These are phyloP conservation scores for Drosophila colorata DNA, from an alignment of 2,888 invertebrate species.

Conservation along the genomic window DNA sequence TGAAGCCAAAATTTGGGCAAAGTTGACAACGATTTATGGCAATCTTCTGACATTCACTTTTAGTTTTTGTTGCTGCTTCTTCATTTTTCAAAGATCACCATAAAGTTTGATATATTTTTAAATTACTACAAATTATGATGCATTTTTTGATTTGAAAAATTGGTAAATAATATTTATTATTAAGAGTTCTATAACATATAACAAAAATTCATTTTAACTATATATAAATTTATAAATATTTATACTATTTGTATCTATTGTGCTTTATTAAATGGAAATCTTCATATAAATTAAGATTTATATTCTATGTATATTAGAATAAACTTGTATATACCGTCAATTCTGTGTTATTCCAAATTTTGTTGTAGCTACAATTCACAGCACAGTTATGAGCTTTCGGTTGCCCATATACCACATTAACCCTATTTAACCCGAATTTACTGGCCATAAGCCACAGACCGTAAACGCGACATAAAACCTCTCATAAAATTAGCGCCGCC, in stretches of 20 bases:
- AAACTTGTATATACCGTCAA: neutral
- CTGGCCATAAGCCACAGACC: constrained; percentile 46
- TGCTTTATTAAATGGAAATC: too few relatives aligned
- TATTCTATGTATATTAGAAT: neutral
- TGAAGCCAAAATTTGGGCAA: constrained; percentile 14
- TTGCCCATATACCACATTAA: constrained; percentile 52
- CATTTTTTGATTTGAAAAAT: neutral
- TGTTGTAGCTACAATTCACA: too few relatives aligned
- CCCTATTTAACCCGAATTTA: constrained; percentile 66
- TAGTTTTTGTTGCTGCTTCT: neutral
- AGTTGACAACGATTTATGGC: constrained; percentile 9
- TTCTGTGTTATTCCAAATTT: too few relatives aligned
- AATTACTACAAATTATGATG: neutral
- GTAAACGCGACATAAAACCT: constrained; percentile 42
- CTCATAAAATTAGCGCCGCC: constrained; percentile 46
- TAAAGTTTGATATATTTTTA: neutral
- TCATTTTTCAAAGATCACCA: constrained; percentile 1
- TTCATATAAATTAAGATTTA: too few relatives aligned
- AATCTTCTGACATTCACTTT: constrained; percentile 1
- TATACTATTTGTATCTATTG: neutral
- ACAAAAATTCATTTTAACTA: too few relatives aligned
- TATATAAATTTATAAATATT: too few relatives aligned
- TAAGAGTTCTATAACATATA: too few relatives aligned
- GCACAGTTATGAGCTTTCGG: neutral
- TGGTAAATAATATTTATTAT: too few relatives aligned